Evolutionary conservation across 2,888 invertebrate genomes (phyloP).

Genomic region (Mesoligia furuncula): DNA sequence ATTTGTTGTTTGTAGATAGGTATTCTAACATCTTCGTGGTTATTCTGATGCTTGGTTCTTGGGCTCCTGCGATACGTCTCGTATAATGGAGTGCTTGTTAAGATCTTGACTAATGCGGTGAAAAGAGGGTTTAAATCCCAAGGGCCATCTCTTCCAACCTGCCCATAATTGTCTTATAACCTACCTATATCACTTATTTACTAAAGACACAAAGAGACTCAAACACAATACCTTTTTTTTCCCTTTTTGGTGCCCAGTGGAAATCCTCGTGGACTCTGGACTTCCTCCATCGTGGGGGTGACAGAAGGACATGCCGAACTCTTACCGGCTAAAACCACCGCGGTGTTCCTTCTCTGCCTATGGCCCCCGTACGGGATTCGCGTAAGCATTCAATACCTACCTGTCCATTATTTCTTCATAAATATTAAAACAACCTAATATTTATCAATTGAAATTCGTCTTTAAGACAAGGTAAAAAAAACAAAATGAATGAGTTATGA

Average conservation of each 20-base stretch:
- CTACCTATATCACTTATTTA: not conserved
- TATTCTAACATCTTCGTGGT: not conserved
- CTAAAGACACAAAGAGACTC: not conserved
- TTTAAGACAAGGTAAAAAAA: not conserved
- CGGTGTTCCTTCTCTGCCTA: no score
- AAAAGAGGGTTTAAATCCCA: not conserved
- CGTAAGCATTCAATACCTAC: no score
- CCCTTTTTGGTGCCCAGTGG: no score
- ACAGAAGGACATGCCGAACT: no score
- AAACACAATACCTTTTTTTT: not conserved
- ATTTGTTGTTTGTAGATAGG: no score
- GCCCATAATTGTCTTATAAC: not conserved
- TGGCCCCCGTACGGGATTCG: no score
- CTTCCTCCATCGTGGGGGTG: no score
- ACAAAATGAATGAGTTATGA: not conserved
- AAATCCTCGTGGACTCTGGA: no score
- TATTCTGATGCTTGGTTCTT: not conserved
- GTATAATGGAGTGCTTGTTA: no score
- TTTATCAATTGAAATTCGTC: constrained; percentile 5
- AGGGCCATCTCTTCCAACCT: not conserved
- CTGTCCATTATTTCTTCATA: not conserved
- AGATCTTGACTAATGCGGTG: not conserved
- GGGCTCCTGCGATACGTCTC: no score
- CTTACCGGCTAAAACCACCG: no score
- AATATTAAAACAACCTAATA: not conserved